These are phyloP conservation scores for Brassicogethes aeneus DNA, from an alignment of 2,888 invertebrate species.

Conservation along the genomic window DNA sequence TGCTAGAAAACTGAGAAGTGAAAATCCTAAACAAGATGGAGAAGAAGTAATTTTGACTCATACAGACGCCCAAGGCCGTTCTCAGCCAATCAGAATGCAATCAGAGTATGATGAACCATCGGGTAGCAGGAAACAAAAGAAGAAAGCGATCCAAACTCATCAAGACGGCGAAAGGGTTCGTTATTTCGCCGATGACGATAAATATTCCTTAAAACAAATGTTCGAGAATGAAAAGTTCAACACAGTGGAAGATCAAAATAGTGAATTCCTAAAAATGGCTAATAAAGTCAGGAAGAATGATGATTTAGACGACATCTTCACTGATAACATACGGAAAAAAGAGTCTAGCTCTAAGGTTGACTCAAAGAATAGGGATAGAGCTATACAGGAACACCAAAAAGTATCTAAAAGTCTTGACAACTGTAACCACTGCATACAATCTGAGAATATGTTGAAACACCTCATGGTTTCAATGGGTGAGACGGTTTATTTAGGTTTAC, in stretches of 20 bases:
- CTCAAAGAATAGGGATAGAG: constrained; percentile 52
- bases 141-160: constrained; percentile 62
- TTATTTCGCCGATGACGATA: constrained; percentile 87
- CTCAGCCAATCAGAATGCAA: constrained; percentile 50
- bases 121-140: constrained; percentile 38
- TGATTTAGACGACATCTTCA: constrained; percentile 79
- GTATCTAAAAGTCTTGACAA: constrained; percentile 64
- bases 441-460: constrained; percentile 71
- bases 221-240: constrained; percentile 75
- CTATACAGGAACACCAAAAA: constrained; percentile 65
- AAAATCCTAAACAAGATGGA: constrained; percentile 26
- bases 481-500: constrained; percentile 78
- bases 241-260: constrained; percentile 70
- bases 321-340: constrained; percentile 64
- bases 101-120: constrained; percentile 42
- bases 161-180: constrained; percentile 61
- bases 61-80: constrained; percentile 58
- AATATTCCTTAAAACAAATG: constrained; percentile 76
- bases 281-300: constrained; percentile 57
- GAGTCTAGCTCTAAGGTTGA: constrained; percentile 53
- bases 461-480: constrained; percentile 72
- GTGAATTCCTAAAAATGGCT: constrained; percentile 66
- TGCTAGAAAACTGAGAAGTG: constrained; percentile 46
- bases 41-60: constrained; percentile 58
- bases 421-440: constrained; percentile 79